Evolutionary conservation across 2,888 invertebrate genomes (phyloP), one percentile per base, ranked within the genome.

Genomic region (Erynnis tages): DNA sequence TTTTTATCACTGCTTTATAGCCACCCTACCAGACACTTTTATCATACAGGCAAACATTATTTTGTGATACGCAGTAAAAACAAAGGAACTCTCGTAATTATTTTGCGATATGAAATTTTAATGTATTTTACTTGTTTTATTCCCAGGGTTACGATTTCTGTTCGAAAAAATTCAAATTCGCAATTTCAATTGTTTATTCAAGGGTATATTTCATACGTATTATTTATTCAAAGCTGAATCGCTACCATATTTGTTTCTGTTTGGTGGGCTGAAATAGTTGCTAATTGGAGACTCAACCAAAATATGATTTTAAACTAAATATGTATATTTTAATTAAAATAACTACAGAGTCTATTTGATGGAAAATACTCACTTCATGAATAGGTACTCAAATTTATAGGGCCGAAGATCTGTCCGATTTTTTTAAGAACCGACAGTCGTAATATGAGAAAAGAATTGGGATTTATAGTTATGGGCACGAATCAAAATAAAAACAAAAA

Each of bases 61-160:
- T n/a, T 11, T 25, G 34, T 30, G 32, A 49, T 40, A 40, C 25
- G 32, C 25, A 30, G 29, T 14, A 25, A 43, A 34, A 50, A 50
- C 49, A 50, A 50, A 50, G 19, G 23, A 27, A 25, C n/a, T 25
- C 27, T 21, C 30, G 34, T 50, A 50, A 50, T 50, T 46, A 46
- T 46, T 50, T 50, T 35, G 13, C 13, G 49, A 50, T 34, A 43
- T 50, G 34, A 43, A 50, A 50, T 43, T 50, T 50, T 50, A 50
- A 50, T 50, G 41, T 50, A 35, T 27, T 50, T 34, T 35, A 32
- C 41, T 27, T 34, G 49, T 27, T 43, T 5, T 19, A 11, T 10
- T 19, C 32, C 25, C 34, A 23, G 17, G 49, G 49, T 16, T 21
- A 34, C 49, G 41, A 43, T 35, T 34, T 35, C 30, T 14, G 34